phyloP scores from a whole-genome alignment of 1,140 invertebrate species.

The Nylanderia fulva region DNA sequence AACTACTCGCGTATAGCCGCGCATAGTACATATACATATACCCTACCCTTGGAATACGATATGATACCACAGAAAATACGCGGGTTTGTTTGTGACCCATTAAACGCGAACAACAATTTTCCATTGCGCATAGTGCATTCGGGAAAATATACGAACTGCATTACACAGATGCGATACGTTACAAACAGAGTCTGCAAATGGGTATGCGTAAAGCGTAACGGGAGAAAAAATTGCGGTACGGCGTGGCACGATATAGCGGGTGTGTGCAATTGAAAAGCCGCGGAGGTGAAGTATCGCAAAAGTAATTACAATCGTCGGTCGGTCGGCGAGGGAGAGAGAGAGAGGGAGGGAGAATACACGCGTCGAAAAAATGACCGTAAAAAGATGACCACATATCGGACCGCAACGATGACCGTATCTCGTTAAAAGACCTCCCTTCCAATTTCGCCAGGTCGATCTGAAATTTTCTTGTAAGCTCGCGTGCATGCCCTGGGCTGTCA shows the following conservation, averaged over 20 bases:
- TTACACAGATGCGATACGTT: slow-evolving; percentile 58
- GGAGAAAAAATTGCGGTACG: slow-evolving; percentile 49
- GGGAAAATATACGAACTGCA: slow-evolving; percentile 59
- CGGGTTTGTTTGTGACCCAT: slow-evolving; percentile 59
- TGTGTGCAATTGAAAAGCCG: slow-evolving; percentile 61
- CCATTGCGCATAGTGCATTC: slow-evolving; percentile 59
- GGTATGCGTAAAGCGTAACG: slow-evolving; percentile 23
- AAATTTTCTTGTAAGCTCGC: slow-evolving; percentile 86
- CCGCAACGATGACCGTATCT: slow-evolving; percentile 79
- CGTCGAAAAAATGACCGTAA: slow-evolving; percentile 58
- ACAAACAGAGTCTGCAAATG: slow-evolving; percentile 57
- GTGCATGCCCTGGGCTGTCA: slow-evolving; percentile 86
- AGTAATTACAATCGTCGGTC: slow-evolving; percentile 55
- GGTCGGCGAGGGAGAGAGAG: background rate
- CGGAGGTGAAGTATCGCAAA: slow-evolving; percentile 56
- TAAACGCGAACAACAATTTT: slow-evolving; percentile 61
- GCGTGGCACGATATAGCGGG: slow-evolving; percentile 39
- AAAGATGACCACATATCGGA: slow-evolving; percentile 72
- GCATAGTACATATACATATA: background rate
- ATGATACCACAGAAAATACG: slow-evolving; percentile 47
- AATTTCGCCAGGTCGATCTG: slow-evolving; percentile 85
- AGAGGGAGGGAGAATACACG: slow-evolving; percentile 3
- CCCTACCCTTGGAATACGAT: slow-evolving; percentile 52
- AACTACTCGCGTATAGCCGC: background rate
- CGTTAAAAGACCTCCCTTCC: slow-evolving; percentile 82